phyloP scores from a whole-genome alignment of 2,113 vertebrate genomes.

The Otocyon megalotis region DNA sequence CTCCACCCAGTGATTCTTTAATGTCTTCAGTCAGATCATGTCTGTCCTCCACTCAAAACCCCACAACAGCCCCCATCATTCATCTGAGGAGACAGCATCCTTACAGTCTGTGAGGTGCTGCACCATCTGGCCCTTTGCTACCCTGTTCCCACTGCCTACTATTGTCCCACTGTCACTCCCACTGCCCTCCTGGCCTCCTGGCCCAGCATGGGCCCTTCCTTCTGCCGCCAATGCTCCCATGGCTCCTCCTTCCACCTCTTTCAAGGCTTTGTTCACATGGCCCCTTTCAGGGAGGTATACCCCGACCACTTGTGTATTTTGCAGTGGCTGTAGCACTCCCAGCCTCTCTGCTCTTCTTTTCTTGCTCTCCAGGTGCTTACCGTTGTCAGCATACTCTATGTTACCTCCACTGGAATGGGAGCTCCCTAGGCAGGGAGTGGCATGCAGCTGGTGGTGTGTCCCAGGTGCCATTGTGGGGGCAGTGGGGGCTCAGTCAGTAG shows the following conservation, averaged over 20 bases:
- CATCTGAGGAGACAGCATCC: not conserved
- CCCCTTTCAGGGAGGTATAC: not conserved
- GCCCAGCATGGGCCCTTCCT: not conserved
- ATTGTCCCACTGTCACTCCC: not conserved
- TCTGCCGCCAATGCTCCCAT: not conserved
- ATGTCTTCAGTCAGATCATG: not conserved
- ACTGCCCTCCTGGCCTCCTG: not conserved
- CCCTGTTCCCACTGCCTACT: not conserved
- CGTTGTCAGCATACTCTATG: too few species aligned
- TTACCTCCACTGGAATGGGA: not conserved
- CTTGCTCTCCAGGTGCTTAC: not conserved
- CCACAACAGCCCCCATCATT: not conserved
- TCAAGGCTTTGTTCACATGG: not conserved
- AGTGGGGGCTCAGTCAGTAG: not conserved
- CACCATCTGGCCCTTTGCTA: accelerated
- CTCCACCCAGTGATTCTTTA: not conserved
- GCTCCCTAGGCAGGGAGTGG: too few species aligned
- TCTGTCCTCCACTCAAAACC: not conserved
- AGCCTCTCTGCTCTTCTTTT: not conserved
- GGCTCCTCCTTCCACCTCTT: not conserved
- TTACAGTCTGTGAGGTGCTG: not conserved
- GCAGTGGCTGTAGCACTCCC: accelerated
- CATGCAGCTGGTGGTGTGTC: not conserved
- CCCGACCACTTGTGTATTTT: not conserved
- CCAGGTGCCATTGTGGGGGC: too few species aligned